A percentile compares a stretch with the other conserved stretches of the same genome.
Conservation (phyloP, 2,888 invertebrate species). For the Criorhina ranunculi region DNA sequence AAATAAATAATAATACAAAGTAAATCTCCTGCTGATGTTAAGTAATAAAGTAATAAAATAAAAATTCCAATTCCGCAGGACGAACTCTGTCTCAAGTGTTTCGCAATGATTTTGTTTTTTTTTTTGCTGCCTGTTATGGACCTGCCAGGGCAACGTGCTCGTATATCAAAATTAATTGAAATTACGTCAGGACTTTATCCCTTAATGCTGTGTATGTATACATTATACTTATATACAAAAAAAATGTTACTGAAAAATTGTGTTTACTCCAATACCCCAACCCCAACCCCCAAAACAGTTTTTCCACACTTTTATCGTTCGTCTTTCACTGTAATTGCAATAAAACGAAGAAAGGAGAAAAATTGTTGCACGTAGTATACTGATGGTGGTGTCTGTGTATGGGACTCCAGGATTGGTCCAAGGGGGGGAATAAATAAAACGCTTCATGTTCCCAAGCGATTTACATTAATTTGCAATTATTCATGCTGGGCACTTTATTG, state of each 20-base stretch:
- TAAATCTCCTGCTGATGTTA: constrained; percentile 71
- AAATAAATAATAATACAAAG: constrained; percentile 56
- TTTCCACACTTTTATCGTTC: constrained; percentile 61
- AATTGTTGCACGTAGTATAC: constrained; percentile 40
- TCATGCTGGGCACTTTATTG: constrained; percentile 73
- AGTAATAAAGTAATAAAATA: constrained; percentile 75
- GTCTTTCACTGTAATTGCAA: constrained; percentile 65
- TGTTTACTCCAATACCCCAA: constrained; percentile 23
- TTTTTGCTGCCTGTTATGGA: constrained; percentile 18
- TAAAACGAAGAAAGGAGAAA: constrained; percentile 62
- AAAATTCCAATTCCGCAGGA: constrained; percentile 34
- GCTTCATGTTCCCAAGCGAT: constrained; percentile 68
- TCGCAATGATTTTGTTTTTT: constrained; percentile 26
- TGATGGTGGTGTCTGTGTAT: background rate
- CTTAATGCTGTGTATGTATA: constrained; percentile 52
- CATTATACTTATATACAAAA: constrained; percentile 32
- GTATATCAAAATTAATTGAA: constrained; percentile 77
- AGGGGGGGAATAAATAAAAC: constrained; percentile 67
- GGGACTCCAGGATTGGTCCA: constrained; percentile 31
- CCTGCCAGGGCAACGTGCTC: constrained; percentile 34
- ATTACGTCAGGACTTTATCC: constrained; percentile 73
- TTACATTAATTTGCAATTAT: constrained; percentile 77
- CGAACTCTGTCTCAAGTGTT: constrained; percentile 49
- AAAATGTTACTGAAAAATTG: constrained; percentile 60
- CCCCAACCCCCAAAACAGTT: constrained; percentile 16